Evolutionary conservation across 2,888 invertebrate species (phyloP).

Genomic region (Agrotis puta): DNA sequence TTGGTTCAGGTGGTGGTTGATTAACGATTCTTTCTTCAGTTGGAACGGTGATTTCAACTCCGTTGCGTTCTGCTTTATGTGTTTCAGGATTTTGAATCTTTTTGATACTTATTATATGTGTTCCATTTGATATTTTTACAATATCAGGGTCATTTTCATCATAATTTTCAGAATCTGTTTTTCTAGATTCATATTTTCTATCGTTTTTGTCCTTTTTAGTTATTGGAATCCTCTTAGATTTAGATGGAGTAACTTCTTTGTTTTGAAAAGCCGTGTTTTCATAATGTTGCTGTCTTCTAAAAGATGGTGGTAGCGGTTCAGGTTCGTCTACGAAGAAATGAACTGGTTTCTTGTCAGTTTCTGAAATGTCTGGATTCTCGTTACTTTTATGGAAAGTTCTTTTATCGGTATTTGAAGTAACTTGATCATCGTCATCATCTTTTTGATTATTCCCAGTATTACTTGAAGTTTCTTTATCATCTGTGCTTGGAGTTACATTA

Average conservation of each 20-base stretch:
- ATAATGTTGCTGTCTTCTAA: not conserved
- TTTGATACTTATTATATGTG: constrained; percentile 47
- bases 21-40: constrained; percentile 48
- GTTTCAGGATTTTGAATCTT: constrained; percentile 28
- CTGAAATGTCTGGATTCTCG: not conserved
- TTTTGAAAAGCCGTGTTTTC: not conserved
- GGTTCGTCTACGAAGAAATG: constrained; percentile 45
- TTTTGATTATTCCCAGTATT: not conserved
- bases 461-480: constrained; percentile 1
- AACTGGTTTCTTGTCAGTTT: constrained; percentile 14
- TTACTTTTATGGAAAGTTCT: not conserved
- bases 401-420: not conserved
- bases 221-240: constrained; percentile 29
- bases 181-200: not conserved
- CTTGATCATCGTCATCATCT: not conserved
- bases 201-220: constrained; percentile 1
- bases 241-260: constrained; percentile 13
- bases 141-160: constrained; percentile 3
- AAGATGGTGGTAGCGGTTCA: constrained; percentile 28
- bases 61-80: constrained; percentile 1
- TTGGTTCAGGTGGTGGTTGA: constrained; percentile 6
- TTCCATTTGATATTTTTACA: constrained; percentile 42
- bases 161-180: not conserved
- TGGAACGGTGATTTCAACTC: not conserved
- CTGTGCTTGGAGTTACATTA: not conserved